Evolutionary conservation across 2,113 vertebrate species (phyloP), one percentile per base, ranked within the genome.

Genomic region (Scalopus aquaticus): DNA sequence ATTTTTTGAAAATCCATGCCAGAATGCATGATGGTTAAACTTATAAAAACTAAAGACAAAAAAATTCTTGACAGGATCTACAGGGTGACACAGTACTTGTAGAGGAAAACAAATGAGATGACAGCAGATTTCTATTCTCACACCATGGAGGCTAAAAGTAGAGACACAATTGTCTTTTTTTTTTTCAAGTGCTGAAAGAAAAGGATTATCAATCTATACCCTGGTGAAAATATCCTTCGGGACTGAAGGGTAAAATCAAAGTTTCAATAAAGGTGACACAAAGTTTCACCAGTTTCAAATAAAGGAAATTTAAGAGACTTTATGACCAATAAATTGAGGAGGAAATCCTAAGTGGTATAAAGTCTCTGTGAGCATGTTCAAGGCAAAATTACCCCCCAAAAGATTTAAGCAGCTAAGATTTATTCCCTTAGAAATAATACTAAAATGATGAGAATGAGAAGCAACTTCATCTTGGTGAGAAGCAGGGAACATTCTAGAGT

Each of bases 401-500:
- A 37, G 32, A 19, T 83, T 60, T 39, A 76, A 82, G 58, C 22
- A 93, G 54, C 77, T 88, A 54, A 87, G 39, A 39, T 32, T 73
- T 60, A 88, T 58, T 76, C 58, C 77, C 58, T 87, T 76, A 93
- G 80, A 88, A 90, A 91, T 91, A 35, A 91, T 64, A 78, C 64
- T 80, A 76, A 86, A 91, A 96, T 84, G 46, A 80, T 79, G n/a
- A 58, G 82, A 58, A 49, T 69, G 28, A 64, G 32, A 94, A 95
- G 77, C 73, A 83, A 72, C 54, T 72, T 74, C 37, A 49, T 67
- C 77, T 91, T 91, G 49, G 12, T 46, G 22, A 82, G 54, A 35
- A 92, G 19, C 49, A 73, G 69, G 46, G 82, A 90, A 81, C 72
- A 78, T 85, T 87, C 37, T 79, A 88, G 60, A 78, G 94, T 88